A percentile compares a stretch with the other conserved stretches of the same genome.
Evolutionary conservation across 2,797 vertebrate species (phyloP).

Genomic region (Pogoniulus pusillus): DNA sequence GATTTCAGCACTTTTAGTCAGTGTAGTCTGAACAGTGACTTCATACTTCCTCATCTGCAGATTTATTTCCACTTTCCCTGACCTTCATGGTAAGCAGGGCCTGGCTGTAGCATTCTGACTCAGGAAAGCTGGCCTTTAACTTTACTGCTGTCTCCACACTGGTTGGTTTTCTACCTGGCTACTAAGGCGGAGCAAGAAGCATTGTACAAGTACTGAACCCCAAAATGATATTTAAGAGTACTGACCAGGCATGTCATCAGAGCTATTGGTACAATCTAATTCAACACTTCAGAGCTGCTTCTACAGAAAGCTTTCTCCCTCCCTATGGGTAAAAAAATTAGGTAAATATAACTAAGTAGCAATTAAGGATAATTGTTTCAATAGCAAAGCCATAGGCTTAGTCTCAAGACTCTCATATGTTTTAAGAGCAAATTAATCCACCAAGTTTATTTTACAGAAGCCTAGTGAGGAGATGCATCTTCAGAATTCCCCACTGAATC

Average conservation of each 20-base stretch:
- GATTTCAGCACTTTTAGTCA: not conserved
- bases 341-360: not conserved
- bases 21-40: not conserved
- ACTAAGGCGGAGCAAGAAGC: not conserved
- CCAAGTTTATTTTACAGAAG: not conserved
- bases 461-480: not conserved
- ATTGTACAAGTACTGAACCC: not conserved
- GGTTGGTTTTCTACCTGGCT: not conserved
- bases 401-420: not conserved
- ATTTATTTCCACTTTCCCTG: not conserved
- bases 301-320: not conserved
- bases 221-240: not conserved
- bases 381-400: not conserved
- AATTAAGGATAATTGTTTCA: not conserved
- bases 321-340: not conserved
- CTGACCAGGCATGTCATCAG: not conserved
- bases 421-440: not conserved
- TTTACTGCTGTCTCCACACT: constrained; percentile 46
- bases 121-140: constrained; percentile 21
- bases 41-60: not conserved
- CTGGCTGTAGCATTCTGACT: not conserved
- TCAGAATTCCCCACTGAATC: not conserved
- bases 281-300: not conserved
- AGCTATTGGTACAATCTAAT: not conserved
- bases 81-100: not conserved